Conservation (phyloP, 2,113 vertebrate genomes). For the Peromyscus californicus region DNA sequence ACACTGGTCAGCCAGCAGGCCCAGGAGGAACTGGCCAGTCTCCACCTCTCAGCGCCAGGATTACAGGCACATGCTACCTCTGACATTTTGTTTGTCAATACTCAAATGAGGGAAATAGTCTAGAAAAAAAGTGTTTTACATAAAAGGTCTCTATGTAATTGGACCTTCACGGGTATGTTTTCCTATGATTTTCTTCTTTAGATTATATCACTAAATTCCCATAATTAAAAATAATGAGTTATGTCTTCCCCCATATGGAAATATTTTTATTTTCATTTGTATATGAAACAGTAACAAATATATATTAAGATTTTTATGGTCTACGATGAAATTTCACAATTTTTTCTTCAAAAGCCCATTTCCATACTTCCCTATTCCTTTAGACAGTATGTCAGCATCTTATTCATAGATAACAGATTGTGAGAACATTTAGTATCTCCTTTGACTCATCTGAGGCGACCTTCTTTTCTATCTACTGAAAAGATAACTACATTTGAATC, state of each 20-base stretch:
- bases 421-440: not conserved
- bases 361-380: not conserved
- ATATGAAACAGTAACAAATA: not conserved
- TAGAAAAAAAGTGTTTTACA: not conserved
- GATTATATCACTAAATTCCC: not conserved
- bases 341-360: conserved; percentile 13
- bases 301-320: not conserved
- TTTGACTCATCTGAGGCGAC: not conserved
- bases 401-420: not conserved
- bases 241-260: not conserved
- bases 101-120: not conserved
- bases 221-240: not conserved
- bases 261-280: not conserved
- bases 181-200: conserved; percentile 25
- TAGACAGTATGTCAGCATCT: not conserved
- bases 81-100: not conserved
- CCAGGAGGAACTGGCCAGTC: not conserved
- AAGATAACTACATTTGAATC: not conserved
- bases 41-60: not conserved
- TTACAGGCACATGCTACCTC: not conserved
- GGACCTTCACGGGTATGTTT: not conserved
- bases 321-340: not conserved
- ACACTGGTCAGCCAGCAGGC: no score
- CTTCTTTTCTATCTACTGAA: not conserved
- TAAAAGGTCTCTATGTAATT: not conserved